Percentiles rank a stretch among this genome's conserved stretches.
Conservation (phyloP, 2,888 invertebrate genomes). For the Pelosia muscerda region DNA sequence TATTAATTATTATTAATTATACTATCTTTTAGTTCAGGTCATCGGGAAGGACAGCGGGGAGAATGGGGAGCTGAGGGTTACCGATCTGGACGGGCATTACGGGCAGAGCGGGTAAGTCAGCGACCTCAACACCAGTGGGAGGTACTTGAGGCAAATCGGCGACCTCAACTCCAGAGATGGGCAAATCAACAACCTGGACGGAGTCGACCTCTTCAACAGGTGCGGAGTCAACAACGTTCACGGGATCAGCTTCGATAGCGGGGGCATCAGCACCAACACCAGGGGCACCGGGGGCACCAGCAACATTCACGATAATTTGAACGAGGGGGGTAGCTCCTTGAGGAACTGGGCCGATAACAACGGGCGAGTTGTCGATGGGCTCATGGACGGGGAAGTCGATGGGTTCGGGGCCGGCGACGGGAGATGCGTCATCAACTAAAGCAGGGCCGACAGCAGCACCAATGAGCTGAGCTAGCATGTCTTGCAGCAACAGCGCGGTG, state of each 20-base stretch:
- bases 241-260: conserved; percentile 5
- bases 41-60: background rate
- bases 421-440: conserved; percentile 27
- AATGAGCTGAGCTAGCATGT: conserved; percentile 51
- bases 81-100: background rate
- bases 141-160: conserved; percentile 34
- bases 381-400: conserved; percentile 36
- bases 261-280: conserved; percentile 24
- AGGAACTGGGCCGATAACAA: conserved; percentile 18
- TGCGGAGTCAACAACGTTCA: conserved; percentile 16
- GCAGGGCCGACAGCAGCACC: conserved; percentile 32
- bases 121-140: background rate
- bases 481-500: conserved; percentile 61
- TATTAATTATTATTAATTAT: background rate
- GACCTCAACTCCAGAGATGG: conserved; percentile 50
- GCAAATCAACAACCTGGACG: conserved; percentile 25
- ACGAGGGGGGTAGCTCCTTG: conserved; percentile 30
- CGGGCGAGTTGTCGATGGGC: conserved; percentile 8
- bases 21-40: background rate
- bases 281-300: conserved; percentile 20
- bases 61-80: background rate
- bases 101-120: background rate
- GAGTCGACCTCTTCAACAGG: conserved; percentile 27
- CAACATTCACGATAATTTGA: conserved; percentile 39
- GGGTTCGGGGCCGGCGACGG: conserved; percentile 43